Evolutionary conservation across 2,888 invertebrate genomes (phyloP), one percentile per base, ranked within the genome.

Genomic region (Orthosia cruda): DNA sequence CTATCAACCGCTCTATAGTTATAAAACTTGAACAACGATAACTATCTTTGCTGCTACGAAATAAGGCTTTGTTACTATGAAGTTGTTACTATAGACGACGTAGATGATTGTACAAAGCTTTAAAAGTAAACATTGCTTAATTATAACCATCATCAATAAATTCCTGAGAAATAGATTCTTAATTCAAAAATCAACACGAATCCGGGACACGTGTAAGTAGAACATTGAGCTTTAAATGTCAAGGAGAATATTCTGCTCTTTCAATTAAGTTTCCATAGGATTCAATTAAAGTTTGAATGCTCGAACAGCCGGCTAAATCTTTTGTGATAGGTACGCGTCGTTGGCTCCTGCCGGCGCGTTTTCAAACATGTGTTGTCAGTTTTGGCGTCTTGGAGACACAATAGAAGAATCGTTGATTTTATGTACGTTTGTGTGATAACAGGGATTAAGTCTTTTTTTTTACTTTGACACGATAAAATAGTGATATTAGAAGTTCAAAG

Each of bases 211-310:
- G 63, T 63, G 58, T 40, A 63, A 66, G 23, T 61, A 67, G 20
- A 69, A 74, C 18, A 63, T 52, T 65, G 57, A 83, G 57, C 71
- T 83, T 16, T 63, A 74, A 71, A 76, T 80, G 64, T 81, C 70
- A 72, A 65, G 23, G 32, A 77, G 73, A 61, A 77, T 83, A 74
- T 67, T 61, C 61, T 18, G 32, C 64, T 12, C 26, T 55, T 75
- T 58, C 75, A 81, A 84, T 84, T 84, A 84, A 74, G 68, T 67
- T 67, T 64, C 71, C 67, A 64, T 78, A 67, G 49, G 75, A 84
- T 81, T 84, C 79, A 79, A 84, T 84, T 84, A 81, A 84, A 84
- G 70, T 81, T 81, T 76, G 77, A 84, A 84, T 77, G 69, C 68
- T 75, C 45, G 61, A 78, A 69, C 65, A 63, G 63, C 65, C 71